Conservation (phyloP, 2,113 vertebrate genomes). For the Platysteira castanea region DNA sequence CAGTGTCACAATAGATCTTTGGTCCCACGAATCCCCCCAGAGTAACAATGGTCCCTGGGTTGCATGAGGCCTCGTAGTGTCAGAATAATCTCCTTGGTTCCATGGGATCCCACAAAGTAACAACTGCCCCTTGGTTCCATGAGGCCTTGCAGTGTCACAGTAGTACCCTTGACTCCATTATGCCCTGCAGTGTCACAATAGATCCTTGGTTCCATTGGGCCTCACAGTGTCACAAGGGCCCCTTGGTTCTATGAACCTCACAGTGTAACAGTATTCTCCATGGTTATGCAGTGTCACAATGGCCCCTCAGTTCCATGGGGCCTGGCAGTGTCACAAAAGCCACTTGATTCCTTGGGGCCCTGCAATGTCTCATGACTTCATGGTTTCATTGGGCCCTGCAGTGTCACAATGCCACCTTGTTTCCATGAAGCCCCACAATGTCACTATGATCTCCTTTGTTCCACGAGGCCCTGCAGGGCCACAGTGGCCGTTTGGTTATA, state of each 20-base stretch:
- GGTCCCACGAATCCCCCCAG: background rate
- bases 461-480: background rate
- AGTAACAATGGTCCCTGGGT: background rate
- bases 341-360: background rate
- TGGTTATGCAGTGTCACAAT: background rate
- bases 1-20: background rate
- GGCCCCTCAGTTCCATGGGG: background rate
- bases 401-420: background rate
- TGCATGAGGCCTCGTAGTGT: background rate
- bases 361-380: background rate
- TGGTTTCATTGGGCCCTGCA: background rate
- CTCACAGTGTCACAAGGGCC: background rate
- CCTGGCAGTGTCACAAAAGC: background rate
- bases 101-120: background rate
- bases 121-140: background rate
- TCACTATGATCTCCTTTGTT: background rate
- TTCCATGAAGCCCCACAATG: background rate
- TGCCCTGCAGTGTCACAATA: background rate
- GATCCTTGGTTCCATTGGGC: background rate
- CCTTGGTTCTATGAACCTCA: background rate
- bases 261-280: background rate
- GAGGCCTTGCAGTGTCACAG: background rate
- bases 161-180: background rate
- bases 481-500: background rate
- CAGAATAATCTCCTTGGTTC: background rate